Evolutionary conservation across 2,888 invertebrate genomes (phyloP).

Genomic region (Scelioninae gen. 1): DNA sequence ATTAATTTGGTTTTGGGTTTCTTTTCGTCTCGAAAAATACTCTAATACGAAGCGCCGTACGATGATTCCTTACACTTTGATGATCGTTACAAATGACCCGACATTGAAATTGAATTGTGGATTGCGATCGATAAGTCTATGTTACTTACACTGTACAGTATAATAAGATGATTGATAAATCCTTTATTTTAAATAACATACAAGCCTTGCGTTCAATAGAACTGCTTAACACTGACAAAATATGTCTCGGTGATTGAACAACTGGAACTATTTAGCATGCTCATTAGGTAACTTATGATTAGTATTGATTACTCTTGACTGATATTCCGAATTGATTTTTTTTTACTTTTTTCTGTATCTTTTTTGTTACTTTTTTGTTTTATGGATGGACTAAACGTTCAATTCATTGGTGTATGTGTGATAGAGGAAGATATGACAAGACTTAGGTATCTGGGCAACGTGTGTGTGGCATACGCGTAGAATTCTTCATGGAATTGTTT

Average conservation of each 20-base stretch:
- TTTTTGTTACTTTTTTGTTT: constrained; percentile 30
- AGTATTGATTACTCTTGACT: constrained; percentile 71
- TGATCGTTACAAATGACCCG: constrained; percentile 23
- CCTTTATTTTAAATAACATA: constrained; percentile 59
- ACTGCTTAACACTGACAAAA: constrained; percentile 69
- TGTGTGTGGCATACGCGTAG: constrained; percentile 88
- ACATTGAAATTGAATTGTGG: constrained; percentile 32
- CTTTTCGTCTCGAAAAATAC: constrained; percentile 60
- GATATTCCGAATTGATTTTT: constrained; percentile 33
- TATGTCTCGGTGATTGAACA: constrained; percentile 68
- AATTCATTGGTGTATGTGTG: constrained; percentile 72
- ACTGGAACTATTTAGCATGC: constrained; percentile 71
- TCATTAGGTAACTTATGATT: constrained; percentile 71
- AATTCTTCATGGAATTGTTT: constrained; percentile 78
- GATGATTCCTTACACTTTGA: constrained; percentile 37
- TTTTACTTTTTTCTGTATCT: too few species aligned
- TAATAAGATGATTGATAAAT: constrained; percentile 59
- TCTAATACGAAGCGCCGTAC: constrained; percentile 61
- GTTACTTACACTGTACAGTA: constrained; percentile 66
- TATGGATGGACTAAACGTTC: constrained; percentile 77
- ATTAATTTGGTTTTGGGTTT: constrained; percentile 20
- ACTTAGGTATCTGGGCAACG: constrained; percentile 89
- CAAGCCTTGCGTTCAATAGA: constrained; percentile 58
- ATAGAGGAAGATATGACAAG: constrained; percentile 66
- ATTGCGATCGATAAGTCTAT: constrained; percentile 47